Evolutionary conservation across 2,113 vertebrate species (phyloP).

Genomic region (Perca schrenkii): DNA sequence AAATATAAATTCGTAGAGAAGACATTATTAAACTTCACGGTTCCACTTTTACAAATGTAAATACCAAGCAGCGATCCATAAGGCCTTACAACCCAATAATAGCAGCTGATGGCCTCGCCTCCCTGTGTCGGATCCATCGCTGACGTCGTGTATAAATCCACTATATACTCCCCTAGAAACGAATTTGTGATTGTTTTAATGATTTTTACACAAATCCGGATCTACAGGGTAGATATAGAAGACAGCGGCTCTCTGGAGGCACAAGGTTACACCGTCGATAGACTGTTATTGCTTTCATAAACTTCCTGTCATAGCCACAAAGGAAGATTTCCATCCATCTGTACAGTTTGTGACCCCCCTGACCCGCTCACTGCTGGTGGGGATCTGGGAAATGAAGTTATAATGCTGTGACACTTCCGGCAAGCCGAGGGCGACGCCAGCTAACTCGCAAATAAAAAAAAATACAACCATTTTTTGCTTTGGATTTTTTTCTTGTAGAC

Average conservation of each 20-base stretch:
- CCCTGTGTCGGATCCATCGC: conserved; percentile 66
- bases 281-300: conserved; percentile 61
- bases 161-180: conserved; percentile 99
- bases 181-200: conserved; percentile 98
- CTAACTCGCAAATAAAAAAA: not conserved
- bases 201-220: conserved; percentile 99
- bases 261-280: conserved; percentile 4
- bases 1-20: too few species aligned
- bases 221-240: conserved; percentile 99
- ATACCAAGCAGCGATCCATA: not conserved
- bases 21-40: not conserved
- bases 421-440: not conserved
- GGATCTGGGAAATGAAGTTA: conserved; percentile 35
- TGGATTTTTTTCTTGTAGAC: not conserved
- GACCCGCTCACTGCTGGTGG: conserved; percentile 34
- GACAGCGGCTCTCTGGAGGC: conserved; percentile 82
- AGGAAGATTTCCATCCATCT: conserved; percentile 46
- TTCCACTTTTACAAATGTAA: not conserved
- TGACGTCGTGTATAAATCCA: conserved; percentile 96
- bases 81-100: not conserved
- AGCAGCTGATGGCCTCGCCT: conserved; percentile 24
- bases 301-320: conserved; percentile 25
- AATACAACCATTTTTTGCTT: not conserved
- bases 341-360: conserved; percentile 40
- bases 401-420: conserved; percentile 28